phyloP scores from a whole-genome alignment of 2,888 invertebrate genomes.

The Hydrotaea cyrtoneurina region DNA sequence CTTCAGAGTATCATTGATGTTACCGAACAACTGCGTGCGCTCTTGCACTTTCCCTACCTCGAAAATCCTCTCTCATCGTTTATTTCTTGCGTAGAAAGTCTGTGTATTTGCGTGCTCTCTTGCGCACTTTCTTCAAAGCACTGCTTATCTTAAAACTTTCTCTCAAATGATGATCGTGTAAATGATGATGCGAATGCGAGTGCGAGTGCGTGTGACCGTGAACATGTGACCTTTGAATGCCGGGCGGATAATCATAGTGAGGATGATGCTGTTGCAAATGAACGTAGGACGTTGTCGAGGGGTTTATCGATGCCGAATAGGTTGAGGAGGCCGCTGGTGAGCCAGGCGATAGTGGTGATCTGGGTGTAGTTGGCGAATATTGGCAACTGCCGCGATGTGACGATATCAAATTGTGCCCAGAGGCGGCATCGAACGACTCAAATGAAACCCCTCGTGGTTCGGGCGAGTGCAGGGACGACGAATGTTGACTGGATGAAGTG shows the following conservation, averaged over 20 bases:
- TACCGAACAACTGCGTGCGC: not conserved
- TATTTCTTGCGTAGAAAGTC: slow-evolving; percentile 80
- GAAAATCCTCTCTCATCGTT: slow-evolving; percentile 36
- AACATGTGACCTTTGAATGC: slow-evolving; percentile 59
- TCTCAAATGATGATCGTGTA: slow-evolving; percentile 74
- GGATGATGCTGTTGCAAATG: slow-evolving; percentile 71
- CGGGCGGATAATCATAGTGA: slow-evolving; percentile 63
- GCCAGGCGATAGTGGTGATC: slow-evolving; percentile 73
- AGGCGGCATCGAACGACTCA: slow-evolving; percentile 78
- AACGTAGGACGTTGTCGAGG: slow-evolving; percentile 73
- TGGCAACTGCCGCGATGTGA: slow-evolving; percentile 73
- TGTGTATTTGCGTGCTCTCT: slow-evolving; percentile 80
- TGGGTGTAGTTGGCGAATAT: slow-evolving; percentile 71
- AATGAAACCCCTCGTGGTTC: slow-evolving; percentile 71
- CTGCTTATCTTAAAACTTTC: slow-evolving; percentile 79
- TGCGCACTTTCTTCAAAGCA: slow-evolving; percentile 79
- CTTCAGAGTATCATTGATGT: not conserved
- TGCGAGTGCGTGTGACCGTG: slow-evolving; percentile 65
- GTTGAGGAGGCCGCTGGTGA: slow-evolving; percentile 73
- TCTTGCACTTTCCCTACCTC: not conserved
- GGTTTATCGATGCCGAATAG: slow-evolving; percentile 74
- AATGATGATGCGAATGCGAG: slow-evolving; percentile 70
- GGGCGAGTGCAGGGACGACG: slow-evolving; percentile 74
- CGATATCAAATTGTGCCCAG: slow-evolving; percentile 77
- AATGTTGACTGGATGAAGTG: slow-evolving; percentile 74